Conservation (phyloP, 2,888 invertebrate species). For the Parasteatoda lunata region DNA sequence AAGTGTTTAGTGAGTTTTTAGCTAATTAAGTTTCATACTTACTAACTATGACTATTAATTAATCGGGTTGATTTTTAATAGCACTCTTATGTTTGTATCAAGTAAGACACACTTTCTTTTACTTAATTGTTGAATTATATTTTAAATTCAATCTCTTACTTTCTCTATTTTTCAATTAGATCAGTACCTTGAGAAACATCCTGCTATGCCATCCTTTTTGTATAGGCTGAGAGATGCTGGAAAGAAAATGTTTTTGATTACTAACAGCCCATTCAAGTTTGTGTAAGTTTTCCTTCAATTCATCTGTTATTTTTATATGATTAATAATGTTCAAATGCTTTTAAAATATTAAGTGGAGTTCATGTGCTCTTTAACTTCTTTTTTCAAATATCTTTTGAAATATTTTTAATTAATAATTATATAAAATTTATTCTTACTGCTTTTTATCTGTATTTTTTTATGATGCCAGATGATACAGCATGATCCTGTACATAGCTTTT, state of each 20-base stretch:
- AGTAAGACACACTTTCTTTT: background rate
- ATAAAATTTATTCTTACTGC: no score
- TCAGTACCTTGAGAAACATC: constrained; percentile 86
- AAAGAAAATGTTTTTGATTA: constrained; percentile 94
- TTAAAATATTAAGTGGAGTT: background rate
- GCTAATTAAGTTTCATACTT: no score
- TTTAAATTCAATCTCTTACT: background rate
- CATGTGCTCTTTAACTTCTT: no score
- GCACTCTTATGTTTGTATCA: background rate
- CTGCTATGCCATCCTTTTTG: constrained; percentile 84
- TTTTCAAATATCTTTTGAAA: no score
- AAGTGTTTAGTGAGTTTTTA: no score
- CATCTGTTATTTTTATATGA: background rate
- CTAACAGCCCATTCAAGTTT: constrained; percentile 96
- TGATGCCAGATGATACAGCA: no score
- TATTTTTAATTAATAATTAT: no score
- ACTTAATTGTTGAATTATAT: background rate
- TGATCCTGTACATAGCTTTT: no score
- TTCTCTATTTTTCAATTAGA: constrained; percentile 74
- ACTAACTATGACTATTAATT: no score
- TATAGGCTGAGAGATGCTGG: constrained; percentile 82
- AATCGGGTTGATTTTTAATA: background rate
- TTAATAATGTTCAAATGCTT: background rate
- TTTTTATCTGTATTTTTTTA: no score
- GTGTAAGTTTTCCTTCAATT: constrained; percentile 78